phyloP scores from a whole-genome alignment of 2,113 vertebrate species.

The Podarcis raffonei region DNA sequence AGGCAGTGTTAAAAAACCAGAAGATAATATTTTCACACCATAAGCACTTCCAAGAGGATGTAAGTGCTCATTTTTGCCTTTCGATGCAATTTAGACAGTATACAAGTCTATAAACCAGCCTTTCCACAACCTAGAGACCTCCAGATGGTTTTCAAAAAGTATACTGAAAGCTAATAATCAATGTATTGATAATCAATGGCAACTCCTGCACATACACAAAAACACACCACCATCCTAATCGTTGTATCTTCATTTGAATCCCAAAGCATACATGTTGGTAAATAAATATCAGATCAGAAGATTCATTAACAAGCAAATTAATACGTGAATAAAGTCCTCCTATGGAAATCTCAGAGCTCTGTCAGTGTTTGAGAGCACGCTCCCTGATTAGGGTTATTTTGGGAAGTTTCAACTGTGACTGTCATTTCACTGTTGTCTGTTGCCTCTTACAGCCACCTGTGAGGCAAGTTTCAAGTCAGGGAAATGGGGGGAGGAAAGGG shows the following conservation, averaged over 20 bases:
- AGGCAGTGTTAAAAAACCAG: conserved; percentile 5
- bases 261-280: neutral
- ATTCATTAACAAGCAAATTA: neutral
- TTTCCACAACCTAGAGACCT: too few relatives aligned
- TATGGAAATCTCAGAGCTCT: neutral
- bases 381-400: neutral
- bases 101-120: too few relatives aligned
- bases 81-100: neutral
- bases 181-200: neutral
- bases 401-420: neutral
- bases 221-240: neutral
- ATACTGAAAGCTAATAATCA: neutral
- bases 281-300: neutral
- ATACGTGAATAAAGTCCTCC: neutral
- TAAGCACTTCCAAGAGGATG: neutral
- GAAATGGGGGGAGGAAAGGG: neutral
- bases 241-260: neutral
- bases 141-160: neutral
- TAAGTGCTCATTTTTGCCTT: neutral
- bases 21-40: neutral
- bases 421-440: neutral
- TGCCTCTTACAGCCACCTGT: neutral
- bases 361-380: neutral
- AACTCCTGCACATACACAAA: neutral
- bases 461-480: too few relatives aligned